Evolutionary conservation across 2,797 vertebrate species (phyloP).

Genomic region (Pseudochirops corinnae): DNA sequence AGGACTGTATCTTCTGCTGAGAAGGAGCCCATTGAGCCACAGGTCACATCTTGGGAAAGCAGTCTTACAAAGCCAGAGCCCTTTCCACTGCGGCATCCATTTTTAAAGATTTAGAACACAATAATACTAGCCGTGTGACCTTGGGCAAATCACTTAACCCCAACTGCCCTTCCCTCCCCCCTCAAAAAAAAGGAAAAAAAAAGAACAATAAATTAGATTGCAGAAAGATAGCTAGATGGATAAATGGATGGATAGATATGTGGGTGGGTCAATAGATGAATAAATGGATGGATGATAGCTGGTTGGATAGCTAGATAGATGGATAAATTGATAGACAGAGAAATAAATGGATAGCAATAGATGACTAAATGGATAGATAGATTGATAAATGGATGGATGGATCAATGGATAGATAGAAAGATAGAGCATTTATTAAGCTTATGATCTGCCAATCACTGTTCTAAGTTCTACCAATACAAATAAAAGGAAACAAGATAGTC

Average conservation of each 20-base stretch:
- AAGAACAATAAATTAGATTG: background rate
- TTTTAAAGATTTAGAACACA: background rate
- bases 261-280: fast-evolving
- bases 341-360: background rate
- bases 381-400: background rate
- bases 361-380: background rate
- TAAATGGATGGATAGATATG: background rate
- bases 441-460: background rate
- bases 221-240: background rate
- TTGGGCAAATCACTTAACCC: too few relatives aligned
- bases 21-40: background rate
- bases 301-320: background rate
- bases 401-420: too few relatives aligned
- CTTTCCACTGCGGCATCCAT: background rate
- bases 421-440: background rate
- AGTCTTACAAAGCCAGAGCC: background rate
- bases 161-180: too few relatives aligned
- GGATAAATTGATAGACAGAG: too few relatives aligned
- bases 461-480: background rate
- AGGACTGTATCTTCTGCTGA: background rate
- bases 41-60: background rate
- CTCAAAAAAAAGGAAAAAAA: too few relatives aligned
- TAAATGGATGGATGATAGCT: background rate
- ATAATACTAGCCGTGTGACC: background rate
- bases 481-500: too few relatives aligned